These are phyloP conservation scores for Holotrichia oblita DNA, from an alignment of 1,140 invertebrate species.

Conservation along the genomic window DNA sequence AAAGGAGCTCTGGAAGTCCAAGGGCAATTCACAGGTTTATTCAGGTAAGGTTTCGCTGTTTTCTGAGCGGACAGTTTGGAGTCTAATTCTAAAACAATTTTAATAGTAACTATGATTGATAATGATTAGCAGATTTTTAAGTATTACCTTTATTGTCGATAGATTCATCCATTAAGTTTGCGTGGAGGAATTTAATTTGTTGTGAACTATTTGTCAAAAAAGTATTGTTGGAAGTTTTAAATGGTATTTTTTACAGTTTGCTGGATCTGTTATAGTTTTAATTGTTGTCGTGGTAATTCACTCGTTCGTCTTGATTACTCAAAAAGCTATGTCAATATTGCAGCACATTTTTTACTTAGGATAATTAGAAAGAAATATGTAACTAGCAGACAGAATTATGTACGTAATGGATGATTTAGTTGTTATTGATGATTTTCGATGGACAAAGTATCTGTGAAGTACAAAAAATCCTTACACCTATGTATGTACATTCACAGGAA, in stretches of 20 bases:
- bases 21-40: constrained; percentile 33
- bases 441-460: too few relatives aligned
- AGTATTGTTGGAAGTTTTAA: constrained; percentile 17
- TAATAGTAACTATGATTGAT: not conserved
- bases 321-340: too few relatives aligned
- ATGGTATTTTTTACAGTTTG: not conserved
- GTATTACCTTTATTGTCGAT: not conserved
- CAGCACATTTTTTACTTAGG: too few relatives aligned
- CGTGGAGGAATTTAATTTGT: not conserved
- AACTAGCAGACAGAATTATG: too few relatives aligned
- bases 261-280: not conserved
- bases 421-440: too few relatives aligned
- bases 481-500: too few relatives aligned
- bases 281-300: not conserved
- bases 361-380: too few relatives aligned
- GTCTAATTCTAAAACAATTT: not conserved
- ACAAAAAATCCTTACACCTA: too few relatives aligned
- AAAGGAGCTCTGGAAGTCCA: constrained; percentile 41
- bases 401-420: too few relatives aligned
- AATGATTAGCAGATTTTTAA: not conserved
- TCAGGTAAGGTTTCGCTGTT: constrained; percentile 30
- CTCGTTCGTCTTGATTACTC: not conserved
- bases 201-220: not conserved
- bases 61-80: not conserved
- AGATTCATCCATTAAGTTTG: not conserved